Base-by-base conservation (phyloP, 2,113 vertebrate genomes). In the Lophius piscatorius region DNA sequence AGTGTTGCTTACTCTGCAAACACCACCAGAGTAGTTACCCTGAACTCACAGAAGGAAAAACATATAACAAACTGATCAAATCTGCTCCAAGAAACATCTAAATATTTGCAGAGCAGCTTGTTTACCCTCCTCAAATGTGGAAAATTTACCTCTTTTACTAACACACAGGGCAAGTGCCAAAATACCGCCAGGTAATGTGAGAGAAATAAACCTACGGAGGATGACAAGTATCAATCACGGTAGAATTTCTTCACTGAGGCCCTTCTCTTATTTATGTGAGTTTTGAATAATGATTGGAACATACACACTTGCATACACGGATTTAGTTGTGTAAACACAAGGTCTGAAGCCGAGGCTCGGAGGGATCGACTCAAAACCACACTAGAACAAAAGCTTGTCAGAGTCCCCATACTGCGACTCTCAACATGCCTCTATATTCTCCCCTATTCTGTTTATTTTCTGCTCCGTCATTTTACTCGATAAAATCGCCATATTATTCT, bases 1-100 rank as follows among this genome's bases (percentile, higher is more conserved):
- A 2, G 28, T 63, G 52, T 31, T 3, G n/a, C 69, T 62, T 18
- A 47, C 16, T 1, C 21, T 51, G 61, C 33, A 65, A 60, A 69
- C 49, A 11, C 33, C 14, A 7, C 33, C 6, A 22, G 4, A 59
- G 20, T 12, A 55, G 22, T 6, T 47, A 44, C 41, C 7, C 26
- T 18, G 38, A n/a, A n/a, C n/a, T n/a, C 23, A 14, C 40, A 3
- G 21, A 22, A 21, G 14, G 13, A 49, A 17, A 21, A 69, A 35
- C 10, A 18, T 13, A 24, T 51, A 61, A 57, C 39, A 58, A 65
- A 67, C 41, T 5, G 26, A 51, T 65, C 60, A 36, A 46, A 65
- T 55, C 54, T 31, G 40, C 36, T 14, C 31, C 4, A 3, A 45
- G 34, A 70, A 66, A 63, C 49, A 35, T 64, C 66, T 31, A 33